Percentiles rank a stretch among this genome's conserved stretches.
phyloP scores from a whole-genome alignment of 2,113 vertebrate species.

The Calcarius ornatus region DNA sequence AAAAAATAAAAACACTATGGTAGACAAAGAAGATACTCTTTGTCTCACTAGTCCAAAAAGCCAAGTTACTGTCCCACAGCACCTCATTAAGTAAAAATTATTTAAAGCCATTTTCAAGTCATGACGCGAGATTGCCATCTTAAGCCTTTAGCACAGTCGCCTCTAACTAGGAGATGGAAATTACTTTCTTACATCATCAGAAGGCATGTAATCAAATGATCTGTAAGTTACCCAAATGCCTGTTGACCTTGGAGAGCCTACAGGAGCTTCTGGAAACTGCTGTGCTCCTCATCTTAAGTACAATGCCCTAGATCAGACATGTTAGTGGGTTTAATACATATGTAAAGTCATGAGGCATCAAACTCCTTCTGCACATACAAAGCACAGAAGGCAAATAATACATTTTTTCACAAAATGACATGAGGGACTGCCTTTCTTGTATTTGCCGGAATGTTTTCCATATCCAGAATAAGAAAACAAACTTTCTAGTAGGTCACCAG shows the following conservation, averaged over 20 bases:
- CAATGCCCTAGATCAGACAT: background rate
- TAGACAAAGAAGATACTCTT: background rate
- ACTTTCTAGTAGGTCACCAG: background rate
- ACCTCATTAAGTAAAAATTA: background rate
- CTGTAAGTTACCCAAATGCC: background rate
- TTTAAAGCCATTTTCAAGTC: background rate
- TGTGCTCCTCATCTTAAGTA: background rate
- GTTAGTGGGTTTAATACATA: background rate
- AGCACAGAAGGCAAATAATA: background rate
- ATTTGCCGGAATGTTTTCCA: background rate
- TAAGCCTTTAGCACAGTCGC: background rate
- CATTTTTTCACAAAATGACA: background rate
- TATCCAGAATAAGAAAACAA: background rate
- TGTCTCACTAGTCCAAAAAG: background rate
- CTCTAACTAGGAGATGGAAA: background rate
- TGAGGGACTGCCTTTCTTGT: background rate
- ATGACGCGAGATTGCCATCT: background rate
- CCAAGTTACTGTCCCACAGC: background rate
- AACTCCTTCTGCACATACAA: background rate
- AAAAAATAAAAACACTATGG: background rate
- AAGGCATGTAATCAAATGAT: background rate
- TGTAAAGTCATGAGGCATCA: background rate
- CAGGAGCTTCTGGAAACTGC: background rate
- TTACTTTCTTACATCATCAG: background rate
- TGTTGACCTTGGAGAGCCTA: background rate